phyloP scores from a whole-genome alignment of 2,113 vertebrate species.

The Halcyon malimbica region DNA sequence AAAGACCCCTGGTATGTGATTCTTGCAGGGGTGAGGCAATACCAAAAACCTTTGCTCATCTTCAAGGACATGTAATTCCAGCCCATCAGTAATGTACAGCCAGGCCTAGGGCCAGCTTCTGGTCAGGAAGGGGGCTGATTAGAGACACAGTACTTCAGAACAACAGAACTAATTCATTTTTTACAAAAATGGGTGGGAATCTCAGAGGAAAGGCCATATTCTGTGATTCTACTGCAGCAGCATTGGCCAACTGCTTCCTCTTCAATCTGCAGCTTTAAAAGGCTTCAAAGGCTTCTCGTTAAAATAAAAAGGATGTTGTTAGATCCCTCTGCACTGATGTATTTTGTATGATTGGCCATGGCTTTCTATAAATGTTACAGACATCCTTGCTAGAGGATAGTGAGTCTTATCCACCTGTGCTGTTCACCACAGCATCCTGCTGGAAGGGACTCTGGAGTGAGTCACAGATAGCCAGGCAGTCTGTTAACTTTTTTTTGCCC shows the following conservation, averaged over 20 bases:
- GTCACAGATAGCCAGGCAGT: neutral
- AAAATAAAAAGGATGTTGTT: neutral
- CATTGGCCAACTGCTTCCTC: neutral
- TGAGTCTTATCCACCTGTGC: neutral
- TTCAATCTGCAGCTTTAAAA: neutral
- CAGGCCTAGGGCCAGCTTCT: neutral
- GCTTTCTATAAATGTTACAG: neutral
- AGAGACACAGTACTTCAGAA: neutral
- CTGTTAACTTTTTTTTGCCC: neutral
- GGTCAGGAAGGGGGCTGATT: neutral
- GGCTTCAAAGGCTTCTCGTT: neutral
- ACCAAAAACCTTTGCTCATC: neutral
- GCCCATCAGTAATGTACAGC: neutral
- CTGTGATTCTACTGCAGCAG: neutral
- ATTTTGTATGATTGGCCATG: neutral
- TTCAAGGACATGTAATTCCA: neutral
- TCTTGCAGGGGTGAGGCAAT: neutral
- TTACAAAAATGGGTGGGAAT: neutral
- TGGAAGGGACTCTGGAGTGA: neutral
- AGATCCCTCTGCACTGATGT: neutral
- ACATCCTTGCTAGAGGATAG: neutral
- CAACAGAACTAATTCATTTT: neutral
- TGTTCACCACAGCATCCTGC: neutral
- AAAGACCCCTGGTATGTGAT: neutral
- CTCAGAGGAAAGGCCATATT: neutral